Percentiles rank a stretch among this genome's conserved stretches.
Evolutionary conservation across 2,888 invertebrate species (phyloP).

Genomic region (Leucoma salicis): DNA sequence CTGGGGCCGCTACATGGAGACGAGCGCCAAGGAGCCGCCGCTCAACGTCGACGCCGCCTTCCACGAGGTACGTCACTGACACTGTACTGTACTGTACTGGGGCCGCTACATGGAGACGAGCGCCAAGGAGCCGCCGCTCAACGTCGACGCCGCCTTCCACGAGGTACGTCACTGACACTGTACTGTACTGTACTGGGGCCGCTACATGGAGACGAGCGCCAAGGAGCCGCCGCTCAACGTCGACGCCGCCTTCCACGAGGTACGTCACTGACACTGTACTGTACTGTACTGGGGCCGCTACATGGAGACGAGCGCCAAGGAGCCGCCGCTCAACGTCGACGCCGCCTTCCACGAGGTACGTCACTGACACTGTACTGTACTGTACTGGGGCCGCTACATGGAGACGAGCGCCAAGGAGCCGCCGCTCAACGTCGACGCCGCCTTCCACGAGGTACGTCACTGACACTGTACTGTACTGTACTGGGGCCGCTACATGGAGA

Average conservation of each 20-base stretch:
- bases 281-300: slow-evolving; percentile 90
- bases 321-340: slow-evolving; percentile 94
- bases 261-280: slow-evolving; percentile 84
- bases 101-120: slow-evolving; percentile 94
- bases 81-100: slow-evolving; percentile 58
- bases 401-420: slow-evolving; percentile 97
- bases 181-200: slow-evolving; percentile 79
- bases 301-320: slow-evolving; percentile 95
- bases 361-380: slow-evolving; percentile 95
- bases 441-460: slow-evolving; percentile 96
- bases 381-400: slow-evolving; percentile 89
- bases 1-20: slow-evolving; percentile 93
- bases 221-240: slow-evolving; percentile 96
- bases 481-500: slow-evolving; percentile 93
- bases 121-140: slow-evolving; percentile 95
- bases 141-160: slow-evolving; percentile 94
- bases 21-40: slow-evolving; percentile 96
- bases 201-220: slow-evolving; percentile 95
- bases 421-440: slow-evolving; percentile 92
- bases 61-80: slow-evolving; percentile 85
- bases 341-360: slow-evolving; percentile 95
- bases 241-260: slow-evolving; percentile 94
- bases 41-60: slow-evolving; percentile 94
- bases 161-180: slow-evolving; percentile 78
- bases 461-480: slow-evolving; percentile 91